These are phyloP conservation scores for Sinocyclocheilus anshuiensis DNA, from an alignment of 2,113 vertebrate genomes.

Conservation along the genomic window DNA sequence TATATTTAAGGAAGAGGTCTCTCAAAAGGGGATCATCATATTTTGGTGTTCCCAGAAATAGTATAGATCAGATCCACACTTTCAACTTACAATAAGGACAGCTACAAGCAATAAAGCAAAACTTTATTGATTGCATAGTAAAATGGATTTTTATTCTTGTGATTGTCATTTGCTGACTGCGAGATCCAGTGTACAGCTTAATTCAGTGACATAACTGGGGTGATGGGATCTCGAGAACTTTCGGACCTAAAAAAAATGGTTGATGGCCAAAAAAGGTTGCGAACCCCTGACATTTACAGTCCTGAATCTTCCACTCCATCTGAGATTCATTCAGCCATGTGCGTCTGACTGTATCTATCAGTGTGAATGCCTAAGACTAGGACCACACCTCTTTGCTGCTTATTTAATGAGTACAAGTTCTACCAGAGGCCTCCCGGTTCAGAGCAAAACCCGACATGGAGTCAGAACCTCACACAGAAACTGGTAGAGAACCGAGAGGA, in stretches of 20 bases:
- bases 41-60: too few species aligned
- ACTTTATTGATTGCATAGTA: not conserved
- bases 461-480: not conserved
- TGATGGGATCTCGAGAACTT: not conserved
- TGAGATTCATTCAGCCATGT: constrained; percentile 5
- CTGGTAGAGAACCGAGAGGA: not conserved
- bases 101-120: too few species aligned
- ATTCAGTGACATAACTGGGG: not conserved
- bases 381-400: constrained; percentile 5
- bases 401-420: constrained; percentile 36
- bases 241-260: not conserved
- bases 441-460: constrained; percentile 31
- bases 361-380: not conserved
- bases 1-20: too few species aligned
- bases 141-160: not conserved
- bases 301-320: constrained; percentile 26
- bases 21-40: too few species aligned
- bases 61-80: too few species aligned
- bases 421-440: constrained; percentile 25
- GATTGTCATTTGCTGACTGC: not conserved
- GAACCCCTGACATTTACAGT: not conserved
- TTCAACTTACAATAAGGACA: too few species aligned
- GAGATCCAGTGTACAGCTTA: not conserved
- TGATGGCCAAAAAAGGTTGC: not conserved
- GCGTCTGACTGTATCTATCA: not conserved